phyloP scores from a whole-genome alignment of 2,888 invertebrate genomes.

The Cantharis rustica region DNA sequence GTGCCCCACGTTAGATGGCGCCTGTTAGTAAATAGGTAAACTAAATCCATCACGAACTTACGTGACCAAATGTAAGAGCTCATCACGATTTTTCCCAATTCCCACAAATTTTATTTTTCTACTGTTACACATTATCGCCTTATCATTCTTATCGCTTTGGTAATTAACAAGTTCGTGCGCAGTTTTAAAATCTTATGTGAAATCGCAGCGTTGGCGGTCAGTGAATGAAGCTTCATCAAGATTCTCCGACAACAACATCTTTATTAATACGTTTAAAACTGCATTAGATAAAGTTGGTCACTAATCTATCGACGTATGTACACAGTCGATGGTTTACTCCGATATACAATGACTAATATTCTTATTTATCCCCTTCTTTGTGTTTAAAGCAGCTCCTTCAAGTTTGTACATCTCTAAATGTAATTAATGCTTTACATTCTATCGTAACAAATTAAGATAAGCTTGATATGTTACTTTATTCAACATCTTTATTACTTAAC shows the following conservation, averaged over 20 bases:
- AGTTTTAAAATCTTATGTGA: conserved; percentile 45
- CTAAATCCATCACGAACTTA: conserved; percentile 27
- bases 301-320: conserved; percentile 1
- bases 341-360: conserved; percentile 40
- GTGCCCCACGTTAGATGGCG: not conserved
- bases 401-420: conserved; percentile 37
- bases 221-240: conserved; percentile 1
- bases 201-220: conserved; percentile 48
- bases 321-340: conserved; percentile 45
- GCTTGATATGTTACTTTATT: conserved; percentile 38
- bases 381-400: conserved; percentile 35
- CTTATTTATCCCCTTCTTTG: conserved; percentile 33
- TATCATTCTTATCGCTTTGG: conserved; percentile 44
- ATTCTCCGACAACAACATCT: not conserved
- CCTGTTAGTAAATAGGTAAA: not conserved
- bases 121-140: conserved; percentile 37
- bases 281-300: conserved; percentile 20
- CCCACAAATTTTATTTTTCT: conserved; percentile 45
- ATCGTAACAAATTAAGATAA: conserved; percentile 48
- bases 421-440: conserved; percentile 46
- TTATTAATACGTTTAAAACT: not conserved
- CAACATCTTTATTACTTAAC: conserved; percentile 35
- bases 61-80: conserved; percentile 33
- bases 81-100: conserved; percentile 47
- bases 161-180: conserved; percentile 52